Percentiles rank a stretch among this genome's conserved stretches.
Conservation (phyloP, 2,113 vertebrate genomes). For the Epinephelus lanceolatus region DNA sequence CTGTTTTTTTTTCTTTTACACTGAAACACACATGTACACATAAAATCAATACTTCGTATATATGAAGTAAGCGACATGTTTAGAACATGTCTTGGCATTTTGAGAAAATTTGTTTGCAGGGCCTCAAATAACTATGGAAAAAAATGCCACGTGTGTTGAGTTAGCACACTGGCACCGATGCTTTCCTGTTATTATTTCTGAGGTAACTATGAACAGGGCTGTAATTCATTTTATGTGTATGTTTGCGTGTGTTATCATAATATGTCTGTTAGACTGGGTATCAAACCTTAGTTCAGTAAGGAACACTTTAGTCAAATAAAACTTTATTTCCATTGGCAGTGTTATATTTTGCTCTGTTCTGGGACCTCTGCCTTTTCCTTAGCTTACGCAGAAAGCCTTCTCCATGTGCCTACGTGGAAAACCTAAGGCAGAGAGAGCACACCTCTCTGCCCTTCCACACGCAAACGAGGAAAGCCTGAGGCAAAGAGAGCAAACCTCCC, state of each 20-base stretch:
- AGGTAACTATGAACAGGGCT: neutral
- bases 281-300: neutral
- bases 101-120: neutral
- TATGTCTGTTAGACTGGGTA: neutral
- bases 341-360: too few relatives aligned
- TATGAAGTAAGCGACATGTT: neutral
- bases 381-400: too few relatives aligned
- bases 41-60: neutral
- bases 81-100: neutral
- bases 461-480: too few relatives aligned
- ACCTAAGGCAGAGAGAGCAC: too few relatives aligned
- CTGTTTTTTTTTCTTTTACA: conserved; percentile 5
- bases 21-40: conserved; percentile 1
- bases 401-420: too few relatives aligned
- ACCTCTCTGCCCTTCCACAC: too few relatives aligned
- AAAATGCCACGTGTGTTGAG: neutral
- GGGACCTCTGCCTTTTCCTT: too few relatives aligned
- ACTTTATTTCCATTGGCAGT: too few relatives aligned
- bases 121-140: neutral
- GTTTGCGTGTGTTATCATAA: neutral
- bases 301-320: too few relatives aligned
- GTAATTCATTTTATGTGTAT: neutral
- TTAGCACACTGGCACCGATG: neutral
- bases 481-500: too few relatives aligned
- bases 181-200: neutral